These are phyloP conservation scores for Myanophis thanlyinensis DNA, from an alignment of 2,113 vertebrate species.

Conservation along the genomic window DNA sequence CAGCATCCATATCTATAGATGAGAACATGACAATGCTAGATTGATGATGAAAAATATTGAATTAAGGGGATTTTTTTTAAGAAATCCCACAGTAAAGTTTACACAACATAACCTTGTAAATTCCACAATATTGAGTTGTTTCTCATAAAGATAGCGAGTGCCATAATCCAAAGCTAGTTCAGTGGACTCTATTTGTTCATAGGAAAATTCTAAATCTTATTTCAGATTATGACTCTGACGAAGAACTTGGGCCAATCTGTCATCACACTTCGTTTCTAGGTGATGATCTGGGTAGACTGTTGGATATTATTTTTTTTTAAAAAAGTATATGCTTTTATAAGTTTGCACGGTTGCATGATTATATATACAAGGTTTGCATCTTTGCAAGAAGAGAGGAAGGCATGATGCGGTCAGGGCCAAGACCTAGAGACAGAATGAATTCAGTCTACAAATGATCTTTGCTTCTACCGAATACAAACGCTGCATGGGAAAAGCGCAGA, in stretches of 20 bases:
- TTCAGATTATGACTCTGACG: slow-evolving; percentile 81
- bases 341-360: slow-evolving; percentile 80
- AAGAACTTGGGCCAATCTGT: slow-evolving; percentile 75
- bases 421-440: slow-evolving; percentile 37
- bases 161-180: slow-evolving; percentile 31
- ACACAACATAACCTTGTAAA: slow-evolving; percentile 36
- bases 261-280: slow-evolving; percentile 75
- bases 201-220: slow-evolving; percentile 78
- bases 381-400: slow-evolving; percentile 53
- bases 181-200: slow-evolving; percentile 60
- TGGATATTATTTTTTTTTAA: slow-evolving; percentile 53
- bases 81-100: slow-evolving; percentile 47
- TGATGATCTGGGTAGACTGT: slow-evolving; percentile 65
- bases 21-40: background rate
- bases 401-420: slow-evolving; percentile 52
- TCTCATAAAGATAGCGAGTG: slow-evolving; percentile 56
- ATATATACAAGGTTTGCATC: slow-evolving; percentile 48
- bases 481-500: slow-evolving; percentile 42
- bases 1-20: background rate
- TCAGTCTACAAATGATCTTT: slow-evolving; percentile 43
- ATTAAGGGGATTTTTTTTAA: background rate
- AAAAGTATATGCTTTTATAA: slow-evolving; percentile 57
- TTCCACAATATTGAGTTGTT: slow-evolving; percentile 13
- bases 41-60: slow-evolving; percentile 19
- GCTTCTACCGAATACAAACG: slow-evolving; percentile 43